Evolutionary conservation across 2,113 vertebrate species (phyloP), one percentile per base, ranked within the genome.

Genomic region (Myodes glareolus): DNA sequence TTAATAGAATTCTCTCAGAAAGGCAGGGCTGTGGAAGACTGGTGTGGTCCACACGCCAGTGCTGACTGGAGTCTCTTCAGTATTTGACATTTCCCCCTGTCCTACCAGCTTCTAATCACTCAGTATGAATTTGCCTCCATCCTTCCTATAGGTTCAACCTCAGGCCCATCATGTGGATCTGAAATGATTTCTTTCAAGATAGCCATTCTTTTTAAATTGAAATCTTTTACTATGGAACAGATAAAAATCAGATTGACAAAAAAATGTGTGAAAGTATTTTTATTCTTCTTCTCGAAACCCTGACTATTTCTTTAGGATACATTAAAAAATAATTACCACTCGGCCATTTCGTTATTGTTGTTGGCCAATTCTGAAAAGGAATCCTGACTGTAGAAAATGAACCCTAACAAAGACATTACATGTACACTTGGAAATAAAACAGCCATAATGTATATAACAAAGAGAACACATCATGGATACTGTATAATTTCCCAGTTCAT

Each of bases 141-240:
- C 36, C 29, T 73, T 52, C 11, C 36, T 55, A 19, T 6, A 88
- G 25, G 4, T 19, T 73, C 45, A 87, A 10, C 25, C 55, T 65
- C 65, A 88, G 75, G 58, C 55, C 13, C 9, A 63, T 8, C 45
- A 65, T 14, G 7, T 27, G 52, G 42, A 80, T 78, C 61, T 45
- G 45, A 94, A 87, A 78, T 27, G 58, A 17, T 42, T 88, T 92
- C 55, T 29, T 88, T 82, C 52, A 73, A 73, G 55, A 14, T 70
- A 47, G 65, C 29, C 21, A 73, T 10, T 78, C 65, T 58, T 67
- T 84, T 72, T 25, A 8, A 94, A 82, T 81, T 77, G 68, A 93
- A 91, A 91, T 7, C 23, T 81, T 91, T 91, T 95, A 68, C 77
- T 95, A 52, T 77, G 29, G 55, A 45, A 94, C 68, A 78, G 87